phyloP scores from a whole-genome alignment of 2,797 vertebrate species.

The Melanogrammus aeglefinus region DNA sequence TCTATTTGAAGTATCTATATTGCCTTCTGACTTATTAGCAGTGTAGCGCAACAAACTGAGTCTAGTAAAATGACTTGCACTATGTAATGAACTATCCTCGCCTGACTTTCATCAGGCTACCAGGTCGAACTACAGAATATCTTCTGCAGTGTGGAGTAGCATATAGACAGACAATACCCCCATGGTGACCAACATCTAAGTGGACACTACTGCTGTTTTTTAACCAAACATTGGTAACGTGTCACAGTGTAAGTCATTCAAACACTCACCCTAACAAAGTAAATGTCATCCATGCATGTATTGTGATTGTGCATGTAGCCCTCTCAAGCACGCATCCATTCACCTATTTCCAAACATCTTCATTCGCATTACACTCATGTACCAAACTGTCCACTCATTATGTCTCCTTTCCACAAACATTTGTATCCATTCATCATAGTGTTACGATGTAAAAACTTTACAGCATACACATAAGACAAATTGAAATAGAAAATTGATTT shows the following conservation, averaged over 20 bases:
- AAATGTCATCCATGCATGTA: constrained; percentile 41
- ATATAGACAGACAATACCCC: not conserved
- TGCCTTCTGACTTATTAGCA: not conserved
- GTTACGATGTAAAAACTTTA: not conserved
- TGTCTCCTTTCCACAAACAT: not conserved
- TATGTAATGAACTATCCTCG: not conserved
- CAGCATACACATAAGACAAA: not conserved
- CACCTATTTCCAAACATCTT: not conserved
- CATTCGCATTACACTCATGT: not conserved
- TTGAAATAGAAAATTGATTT: not conserved
- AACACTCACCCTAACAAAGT: not conserved
- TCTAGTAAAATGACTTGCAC: not conserved
- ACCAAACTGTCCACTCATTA: not conserved
- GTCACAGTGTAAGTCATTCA: not conserved
- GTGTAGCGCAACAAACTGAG: not conserved
- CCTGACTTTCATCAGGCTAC: constrained; percentile 4
- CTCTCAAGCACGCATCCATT: not conserved
- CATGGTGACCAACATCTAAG: not conserved
- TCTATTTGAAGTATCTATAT: not conserved
- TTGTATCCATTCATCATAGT: not conserved
- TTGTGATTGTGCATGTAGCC: constrained; percentile 36
- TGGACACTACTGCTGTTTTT: constrained; percentile 9
- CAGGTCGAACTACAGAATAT: constrained; percentile 7
- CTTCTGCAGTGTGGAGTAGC: constrained; percentile 9
- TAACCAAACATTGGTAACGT: constrained; percentile 31